Conservation (phyloP, 1,140 invertebrate species). For the Ladona fulva region DNA sequence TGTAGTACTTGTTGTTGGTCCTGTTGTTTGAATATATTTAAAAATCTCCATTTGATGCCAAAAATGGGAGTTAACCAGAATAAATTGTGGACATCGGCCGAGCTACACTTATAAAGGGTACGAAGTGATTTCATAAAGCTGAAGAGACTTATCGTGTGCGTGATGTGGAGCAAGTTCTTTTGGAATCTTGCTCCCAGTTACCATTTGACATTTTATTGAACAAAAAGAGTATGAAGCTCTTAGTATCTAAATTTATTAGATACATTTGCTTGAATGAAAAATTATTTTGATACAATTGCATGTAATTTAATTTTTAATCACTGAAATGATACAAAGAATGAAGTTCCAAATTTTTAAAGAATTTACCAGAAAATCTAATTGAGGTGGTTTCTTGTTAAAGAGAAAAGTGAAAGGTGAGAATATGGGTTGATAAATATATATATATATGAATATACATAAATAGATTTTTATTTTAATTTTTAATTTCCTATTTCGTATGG, state of each 20-base stretch:
- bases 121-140: neutral
- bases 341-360: neutral
- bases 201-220: neutral
- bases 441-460: neutral
- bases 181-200: neutral
- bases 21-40: neutral
- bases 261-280: neutral
- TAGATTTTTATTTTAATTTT: neutral
- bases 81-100: neutral
- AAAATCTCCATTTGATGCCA: neutral
- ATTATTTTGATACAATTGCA: neutral
- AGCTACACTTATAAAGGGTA: neutral
- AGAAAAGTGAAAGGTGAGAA: neutral
- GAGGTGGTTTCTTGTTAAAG: neutral
- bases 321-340: neutral
- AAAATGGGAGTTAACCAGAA: no score
- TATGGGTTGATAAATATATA: neutral
- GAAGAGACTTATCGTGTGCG: no score
- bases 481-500: neutral
- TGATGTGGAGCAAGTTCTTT: neutral
- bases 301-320: slow-evolving; percentile 8
- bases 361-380: neutral
- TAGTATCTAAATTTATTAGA: neutral
- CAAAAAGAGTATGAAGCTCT: neutral
- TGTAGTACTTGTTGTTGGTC: neutral